Evolutionary conservation across 2,888 invertebrate genomes (phyloP), one percentile per base, ranked within the genome.

Genomic region (Ennomos fuscantarius): DNA sequence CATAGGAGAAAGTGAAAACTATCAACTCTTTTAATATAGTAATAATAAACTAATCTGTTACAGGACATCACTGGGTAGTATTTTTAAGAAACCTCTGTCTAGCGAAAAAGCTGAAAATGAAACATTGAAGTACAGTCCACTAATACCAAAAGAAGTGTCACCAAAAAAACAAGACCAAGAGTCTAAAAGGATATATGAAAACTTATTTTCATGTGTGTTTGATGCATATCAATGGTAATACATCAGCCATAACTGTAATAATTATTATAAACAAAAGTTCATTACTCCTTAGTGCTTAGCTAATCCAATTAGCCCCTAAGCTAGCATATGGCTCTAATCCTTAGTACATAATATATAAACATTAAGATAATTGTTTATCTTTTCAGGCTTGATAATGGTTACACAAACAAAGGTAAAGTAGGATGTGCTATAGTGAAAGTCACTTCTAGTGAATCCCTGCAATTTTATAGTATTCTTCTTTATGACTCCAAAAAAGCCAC

Each of bases 361-460:
- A 52, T 51, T 59, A 52, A 32, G 15, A 43, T 62, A 6, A 6
- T 45, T 37, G 24, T 56, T 46, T 24, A 3, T 24, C 58, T 31
- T 81, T 82, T 42, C 66, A 90, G 90, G 88, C 63, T 63, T 35
- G 77, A 84, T 52, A 80, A 83, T 71, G 68, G 72, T 9, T 89
- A 89, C 61, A 68, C 73, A 36, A 58, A 74, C 49, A 86, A 75
- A 79, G 89, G 89, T 45, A 89, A 82, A 69, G 60, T 90, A 43
- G 91, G 90, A 9, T 84, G 91, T 76, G 90, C 89, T n/a, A 73
- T 92, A 49, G 55, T 90, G 49, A 87, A 84, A 72, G 56, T 74
- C 2, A 85, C 81, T 69, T 74, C 74, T 45, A 44, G 49, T 13
- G 47, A 36, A 36, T 13, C 39, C 1, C 11, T 8, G 8, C 35